Base-by-base conservation (phyloP, 2,113 vertebrate genomes). In the Tragelaphus strepsiceros region DNA sequence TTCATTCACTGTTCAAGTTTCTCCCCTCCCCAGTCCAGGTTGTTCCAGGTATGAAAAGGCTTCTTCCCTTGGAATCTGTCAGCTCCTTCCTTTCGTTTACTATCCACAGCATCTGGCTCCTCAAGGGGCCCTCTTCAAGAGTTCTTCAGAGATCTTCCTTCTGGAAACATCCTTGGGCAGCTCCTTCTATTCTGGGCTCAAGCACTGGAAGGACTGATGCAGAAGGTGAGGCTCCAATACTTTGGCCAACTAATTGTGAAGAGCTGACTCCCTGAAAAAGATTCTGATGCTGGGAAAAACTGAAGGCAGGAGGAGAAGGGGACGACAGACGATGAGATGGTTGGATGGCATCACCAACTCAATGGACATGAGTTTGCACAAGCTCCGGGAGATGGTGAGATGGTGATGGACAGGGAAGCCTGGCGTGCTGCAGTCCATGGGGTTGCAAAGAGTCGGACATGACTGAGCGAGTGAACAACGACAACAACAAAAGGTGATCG, bases 251-350 rank as follows among this genome's bases (percentile, higher is more conserved):
- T 71, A 22, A 35, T 35, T 35, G 17, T 11, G 64, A 71, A 71
- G 64, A 71, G n/a, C n/a, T 0, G 10, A 71, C n/a, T 39, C 67
- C 19, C n/a, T 35, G 64, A 71, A 21, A 35, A 71, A 71, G 2
- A 21, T 17, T 1, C n/a, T 35, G 64, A 35, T 35, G 67, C 19
- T 35, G 19, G 67, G n/a, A 21, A 71, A 71, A 35, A 71, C 1
- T 35, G 64, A 35, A 71, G 64, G 67, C 19, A 39, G n/a, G n/a
- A 11, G n/a, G 19, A 71, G 67, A 71, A 35, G n/a, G 67, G n/a
- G 67, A 71, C 2, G 0, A 22, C 9, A 71, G 67, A 39, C 19
- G 19, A 39, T 35, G 4, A 71, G 64, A 35, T 3, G n/a, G 5
- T 22, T 35, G 67, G n/a, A 71, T 71, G 19, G 67, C 19, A 21